These are phyloP conservation scores for Phylloscopus whistleri DNA, from an alignment of 2,113 vertebrate species.

Conservation along the genomic window DNA sequence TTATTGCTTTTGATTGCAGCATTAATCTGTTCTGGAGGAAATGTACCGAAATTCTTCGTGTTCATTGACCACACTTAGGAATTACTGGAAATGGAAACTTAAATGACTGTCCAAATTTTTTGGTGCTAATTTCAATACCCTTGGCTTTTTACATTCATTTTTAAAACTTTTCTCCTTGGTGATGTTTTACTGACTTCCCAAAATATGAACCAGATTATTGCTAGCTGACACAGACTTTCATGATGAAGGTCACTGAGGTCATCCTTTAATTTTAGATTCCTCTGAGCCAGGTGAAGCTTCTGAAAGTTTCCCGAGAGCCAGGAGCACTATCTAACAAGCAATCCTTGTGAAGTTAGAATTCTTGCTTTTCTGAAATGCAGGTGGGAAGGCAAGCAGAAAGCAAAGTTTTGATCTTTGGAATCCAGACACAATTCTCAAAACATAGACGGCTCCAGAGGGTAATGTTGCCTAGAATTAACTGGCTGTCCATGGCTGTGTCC, in stretches of 20 bases:
- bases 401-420: constrained; percentile 16
- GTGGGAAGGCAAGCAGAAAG: constrained; percentile 6
- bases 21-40: constrained; percentile 32
- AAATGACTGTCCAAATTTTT: not conserved
- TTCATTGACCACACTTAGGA: constrained; percentile 2
- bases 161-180: not conserved
- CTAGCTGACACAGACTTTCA: not conserved
- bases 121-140: not conserved
- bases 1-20: constrained; percentile 36
- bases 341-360: not conserved
- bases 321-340: constrained; percentile 24
- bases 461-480: not conserved
- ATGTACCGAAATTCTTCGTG: constrained; percentile 4
- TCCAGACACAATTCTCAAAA: not conserved
- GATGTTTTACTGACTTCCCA: constrained; percentile 5
- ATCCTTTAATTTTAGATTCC: constrained; percentile 13
- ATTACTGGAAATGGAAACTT: constrained; percentile 4
- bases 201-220: not conserved
- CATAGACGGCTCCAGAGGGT: not conserved
- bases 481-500: not conserved
- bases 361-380: constrained; percentile 9
- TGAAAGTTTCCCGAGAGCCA: not conserved
- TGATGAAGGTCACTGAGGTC: constrained; percentile 1
- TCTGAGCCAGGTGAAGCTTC: not conserved
- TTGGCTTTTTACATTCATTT: constrained; percentile 3